Evolutionary conservation across 2,888 invertebrate species (phyloP).

Genomic region (Hydroisotoma schaefferi): DNA sequence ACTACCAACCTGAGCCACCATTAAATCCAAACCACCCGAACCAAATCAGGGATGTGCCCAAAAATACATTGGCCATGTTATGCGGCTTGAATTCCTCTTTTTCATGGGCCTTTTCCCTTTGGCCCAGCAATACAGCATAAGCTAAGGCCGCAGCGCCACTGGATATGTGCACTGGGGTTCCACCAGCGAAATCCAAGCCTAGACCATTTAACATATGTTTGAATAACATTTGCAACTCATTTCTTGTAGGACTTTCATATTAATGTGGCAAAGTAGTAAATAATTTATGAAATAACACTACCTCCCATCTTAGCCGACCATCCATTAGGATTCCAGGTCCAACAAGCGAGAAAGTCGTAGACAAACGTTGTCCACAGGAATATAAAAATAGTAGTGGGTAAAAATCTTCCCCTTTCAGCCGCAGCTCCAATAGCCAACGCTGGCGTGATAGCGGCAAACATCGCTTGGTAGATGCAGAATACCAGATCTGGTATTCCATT

Average conservation of each 20-base stretch:
- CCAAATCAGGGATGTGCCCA: conserved; percentile 35
- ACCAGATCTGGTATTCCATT: conserved; percentile 37
- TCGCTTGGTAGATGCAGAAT: conserved; percentile 40
- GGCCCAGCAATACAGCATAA: conserved; percentile 29
- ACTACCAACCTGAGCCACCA: conserved; percentile 38
- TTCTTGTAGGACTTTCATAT: neutral
- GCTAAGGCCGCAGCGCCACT: conserved; percentile 32
- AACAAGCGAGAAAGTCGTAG: conserved; percentile 41
- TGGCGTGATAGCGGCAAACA: conserved; percentile 46
- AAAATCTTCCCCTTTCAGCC: conserved; percentile 39
- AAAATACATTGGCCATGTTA: conserved; percentile 29
- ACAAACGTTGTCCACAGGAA: conserved; percentile 43
- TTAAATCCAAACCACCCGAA: conserved; percentile 46
- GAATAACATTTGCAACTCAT: neutral
- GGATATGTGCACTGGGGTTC: conserved; percentile 20
- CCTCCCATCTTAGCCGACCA: conserved; percentile 35
- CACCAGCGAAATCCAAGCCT: conserved; percentile 43
- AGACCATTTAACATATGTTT: too few species aligned
- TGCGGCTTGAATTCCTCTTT: conserved; percentile 27
- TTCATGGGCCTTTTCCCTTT: conserved; percentile 23
- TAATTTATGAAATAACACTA: neutral
- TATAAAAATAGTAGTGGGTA: conserved; percentile 40
- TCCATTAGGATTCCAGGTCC: conserved; percentile 42
- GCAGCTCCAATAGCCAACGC: conserved; percentile 40
- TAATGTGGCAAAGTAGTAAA: neutral